These are phyloP conservation scores for Corythaixoides concolor DNA, from an alignment of 2,113 vertebrate species.

Conservation along the genomic window DNA sequence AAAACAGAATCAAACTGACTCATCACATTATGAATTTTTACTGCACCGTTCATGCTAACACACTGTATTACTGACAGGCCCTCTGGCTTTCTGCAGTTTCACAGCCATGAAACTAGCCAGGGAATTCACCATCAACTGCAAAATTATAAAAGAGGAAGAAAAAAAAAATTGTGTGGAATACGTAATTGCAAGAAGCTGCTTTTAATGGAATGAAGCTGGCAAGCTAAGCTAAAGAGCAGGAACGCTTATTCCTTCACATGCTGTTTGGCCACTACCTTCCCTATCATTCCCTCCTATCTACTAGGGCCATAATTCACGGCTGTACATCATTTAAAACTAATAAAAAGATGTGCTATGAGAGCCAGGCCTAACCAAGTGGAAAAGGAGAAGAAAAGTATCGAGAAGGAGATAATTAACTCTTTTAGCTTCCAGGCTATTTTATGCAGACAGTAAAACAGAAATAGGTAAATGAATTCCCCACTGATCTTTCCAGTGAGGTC, in stretches of 20 bases:
- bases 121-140: slow-evolving; percentile 25
- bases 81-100: slow-evolving; percentile 63
- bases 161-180: not conserved
- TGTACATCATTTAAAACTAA: slow-evolving; percentile 38
- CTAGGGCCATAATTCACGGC: slow-evolving; percentile 10
- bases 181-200: not conserved
- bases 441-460: not conserved
- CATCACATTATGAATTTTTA: slow-evolving; percentile 68
- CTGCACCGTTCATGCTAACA: slow-evolving; percentile 42
- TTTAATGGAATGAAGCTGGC: slow-evolving; percentile 22
- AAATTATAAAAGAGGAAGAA: slow-evolving; percentile 6
- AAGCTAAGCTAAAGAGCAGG: not conserved
- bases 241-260: not conserved
- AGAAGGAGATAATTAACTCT: slow-evolving; percentile 55
- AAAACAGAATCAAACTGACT: slow-evolving; percentile 71
- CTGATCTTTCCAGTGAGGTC: not conserved
- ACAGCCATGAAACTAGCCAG: slow-evolving; percentile 32
- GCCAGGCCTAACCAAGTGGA: slow-evolving; percentile 8
- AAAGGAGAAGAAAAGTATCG: slow-evolving; percentile 25
- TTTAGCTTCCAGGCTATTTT: slow-evolving; percentile 39
- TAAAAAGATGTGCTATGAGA: slow-evolving; percentile 25
- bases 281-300: not conserved
- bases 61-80: slow-evolving; percentile 57
- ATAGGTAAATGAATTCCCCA: not conserved
- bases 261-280: not conserved